Base-by-base conservation (phyloP, 2,888 invertebrate genomes). In the Rhorus exstirpatorius region DNA sequence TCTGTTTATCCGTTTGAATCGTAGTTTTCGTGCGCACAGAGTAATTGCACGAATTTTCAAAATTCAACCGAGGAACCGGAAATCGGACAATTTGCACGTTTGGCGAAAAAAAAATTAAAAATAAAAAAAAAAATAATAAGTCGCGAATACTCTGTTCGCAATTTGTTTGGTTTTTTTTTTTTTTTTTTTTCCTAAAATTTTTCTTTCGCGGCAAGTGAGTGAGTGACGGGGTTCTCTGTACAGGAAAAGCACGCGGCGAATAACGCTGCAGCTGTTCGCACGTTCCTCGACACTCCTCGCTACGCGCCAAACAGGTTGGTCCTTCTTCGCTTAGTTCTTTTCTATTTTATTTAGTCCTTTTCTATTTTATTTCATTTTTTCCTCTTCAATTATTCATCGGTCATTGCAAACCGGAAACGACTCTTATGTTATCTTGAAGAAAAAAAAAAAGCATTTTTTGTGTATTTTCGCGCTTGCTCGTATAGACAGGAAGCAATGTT, bases 171-270 rank as follows among this genome's bases (percentile, higher is more conserved):
- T n/a, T n/a, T n/a, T n/a, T n/a, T n/a, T n/a, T n/a, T n/a, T n/a
- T n/a, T n/a, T n/a, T n/a, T n/a, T n/a, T n/a, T n/a, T n/a, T n/a
- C n/a, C n/a, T n/a, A n/a, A n/a, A n/a, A n/a, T n/a, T 35, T 21
- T 74, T 41, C 61, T 84, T 88, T 90, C 89, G 88, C 91, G 88
- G 89, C 90, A 90, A 89, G 90, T 91, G 92, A 92, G 90, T 89
- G 92, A 92, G 92, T 92, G 91, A 92, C 89, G 89, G 90, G 91
- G 90, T 91, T 91, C 89, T 92, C 87, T 93, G 92, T 93, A 90
- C 92, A 92, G 93, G 93, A 93, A 88, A 93, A 92, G 91, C 92
- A 92, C 91, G 91, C 90, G 90, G 89, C 89, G 89, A 91, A 86
- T 90, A 87, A 90, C 86, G 89, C 91, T 90, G 89, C 90, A 87